Evolutionary conservation across 2,113 vertebrate species (phyloP).

Genomic region (Balaenoptera acutorostrata): DNA sequence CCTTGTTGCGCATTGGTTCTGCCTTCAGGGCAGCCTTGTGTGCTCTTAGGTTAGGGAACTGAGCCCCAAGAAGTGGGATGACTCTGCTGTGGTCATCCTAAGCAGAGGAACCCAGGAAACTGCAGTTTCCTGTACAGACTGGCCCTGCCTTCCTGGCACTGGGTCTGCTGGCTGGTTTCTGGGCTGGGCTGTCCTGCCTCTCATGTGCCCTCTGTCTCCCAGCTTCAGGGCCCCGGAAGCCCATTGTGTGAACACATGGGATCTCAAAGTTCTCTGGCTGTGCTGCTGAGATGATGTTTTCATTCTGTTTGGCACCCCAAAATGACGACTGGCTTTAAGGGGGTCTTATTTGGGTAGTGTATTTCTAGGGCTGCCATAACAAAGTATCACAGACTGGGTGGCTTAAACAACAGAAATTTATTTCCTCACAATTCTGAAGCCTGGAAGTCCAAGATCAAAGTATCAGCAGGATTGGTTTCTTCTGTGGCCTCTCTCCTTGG

Average conservation of each 20-base stretch:
- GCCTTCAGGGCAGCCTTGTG: not conserved
- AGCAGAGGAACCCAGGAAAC: not conserved
- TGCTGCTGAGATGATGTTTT: not conserved
- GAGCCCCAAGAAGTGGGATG: not conserved
- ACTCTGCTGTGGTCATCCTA: not conserved
- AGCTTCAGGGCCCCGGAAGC: not conserved
- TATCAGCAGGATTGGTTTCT: not conserved
- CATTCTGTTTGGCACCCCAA: not conserved
- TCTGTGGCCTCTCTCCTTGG: not conserved
- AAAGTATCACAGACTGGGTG: not conserved
- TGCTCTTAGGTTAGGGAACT: not conserved
- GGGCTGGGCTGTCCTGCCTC: not conserved
- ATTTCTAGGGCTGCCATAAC: not conserved
- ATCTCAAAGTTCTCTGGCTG: fast-evolving
- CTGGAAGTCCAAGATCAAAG: not conserved
- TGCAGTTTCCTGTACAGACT: not conserved
- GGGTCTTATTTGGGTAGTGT: fast-evolving
- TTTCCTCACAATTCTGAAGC: not conserved
- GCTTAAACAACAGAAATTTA: not conserved
- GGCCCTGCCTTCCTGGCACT: not conserved
- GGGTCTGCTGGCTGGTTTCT: not conserved
- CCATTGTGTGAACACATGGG: not conserved
- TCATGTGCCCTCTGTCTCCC: not conserved
- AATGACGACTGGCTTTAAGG: not conserved
- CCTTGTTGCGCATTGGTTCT: not conserved